Percentiles rank a stretch among this genome's conserved stretches.
phyloP scores from a whole-genome alignment of 2,888 invertebrate species.

The Strigamia transsilvanica region DNA sequence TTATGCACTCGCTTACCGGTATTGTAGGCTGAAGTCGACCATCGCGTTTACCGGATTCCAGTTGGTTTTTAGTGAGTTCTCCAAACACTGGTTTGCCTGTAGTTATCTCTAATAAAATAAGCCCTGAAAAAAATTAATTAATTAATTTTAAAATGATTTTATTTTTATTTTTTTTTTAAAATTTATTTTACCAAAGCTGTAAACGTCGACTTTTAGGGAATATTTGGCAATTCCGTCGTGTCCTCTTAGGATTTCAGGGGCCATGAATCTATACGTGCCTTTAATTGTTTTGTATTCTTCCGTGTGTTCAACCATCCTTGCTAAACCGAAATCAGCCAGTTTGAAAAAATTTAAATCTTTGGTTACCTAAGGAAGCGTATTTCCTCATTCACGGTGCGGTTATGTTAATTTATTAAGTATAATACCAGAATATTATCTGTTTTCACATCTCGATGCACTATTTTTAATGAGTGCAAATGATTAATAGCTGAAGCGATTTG shows the following conservation, averaged over 20 bases:
- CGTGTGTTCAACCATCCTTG: slow-evolving; percentile 55
- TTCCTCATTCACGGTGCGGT: neutral
- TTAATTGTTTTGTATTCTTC: slow-evolving; percentile 56
- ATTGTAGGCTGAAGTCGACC: slow-evolving; percentile 54
- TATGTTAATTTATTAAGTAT: neutral
- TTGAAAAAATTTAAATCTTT: slow-evolving; percentile 55
- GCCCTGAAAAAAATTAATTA: slow-evolving; percentile 37
- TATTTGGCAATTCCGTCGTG: slow-evolving; percentile 55
- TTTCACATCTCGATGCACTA: slow-evolving; percentile 56
- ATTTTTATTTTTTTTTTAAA: neutral
- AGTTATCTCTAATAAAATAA: slow-evolving; percentile 54
- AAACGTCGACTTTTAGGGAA: slow-evolving; percentile 56
- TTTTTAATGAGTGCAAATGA: slow-evolving; percentile 54
- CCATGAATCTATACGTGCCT: slow-evolving; percentile 56
- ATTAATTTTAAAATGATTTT: neutral
- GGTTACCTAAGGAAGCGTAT: slow-evolving; percentile 46
- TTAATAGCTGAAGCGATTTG: slow-evolving; percentile 55
- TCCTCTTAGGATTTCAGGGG: slow-evolving; percentile 55
- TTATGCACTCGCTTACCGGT: slow-evolving; percentile 50
- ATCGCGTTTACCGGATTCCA: slow-evolving; percentile 55
- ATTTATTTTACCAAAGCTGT: slow-evolving; percentile 55
- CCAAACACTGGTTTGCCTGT: slow-evolving; percentile 55
- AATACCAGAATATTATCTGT: slow-evolving; percentile 56
- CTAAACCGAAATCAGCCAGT: slow-evolving; percentile 56
- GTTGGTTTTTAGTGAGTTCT: slow-evolving; percentile 52